A percentile compares a stretch with the other conserved stretches of the same genome.
Conservation (phyloP, 2,888 invertebrate genomes). For the Dynastes maya region DNA sequence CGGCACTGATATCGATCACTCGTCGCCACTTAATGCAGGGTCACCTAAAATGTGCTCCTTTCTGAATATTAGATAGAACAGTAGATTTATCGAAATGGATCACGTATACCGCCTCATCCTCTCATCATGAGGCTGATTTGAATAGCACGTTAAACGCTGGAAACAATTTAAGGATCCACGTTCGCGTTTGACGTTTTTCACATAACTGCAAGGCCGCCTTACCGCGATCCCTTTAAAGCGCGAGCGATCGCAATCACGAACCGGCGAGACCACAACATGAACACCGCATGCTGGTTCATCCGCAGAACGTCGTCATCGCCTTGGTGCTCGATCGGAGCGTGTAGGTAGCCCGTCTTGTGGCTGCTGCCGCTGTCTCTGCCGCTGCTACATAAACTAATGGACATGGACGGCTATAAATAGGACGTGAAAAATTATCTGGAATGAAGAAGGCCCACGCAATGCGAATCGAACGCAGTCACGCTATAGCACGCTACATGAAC, state of each 20-base stretch:
- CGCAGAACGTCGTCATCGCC: not conserved
- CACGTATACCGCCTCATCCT: not conserved
- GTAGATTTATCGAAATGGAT: not conserved
- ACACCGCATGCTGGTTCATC: no score
- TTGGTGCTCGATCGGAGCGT: not conserved
- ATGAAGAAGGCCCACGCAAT: conserved; percentile 34
- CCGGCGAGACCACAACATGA: not conserved
- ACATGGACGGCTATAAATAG: conserved; percentile 38
- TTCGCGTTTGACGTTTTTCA: not conserved
- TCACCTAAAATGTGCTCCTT: no score
- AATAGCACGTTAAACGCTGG: conserved; percentile 6
- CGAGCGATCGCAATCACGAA: conserved; percentile 1
- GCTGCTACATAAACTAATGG: conserved; percentile 40
- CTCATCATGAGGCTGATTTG: not conserved
- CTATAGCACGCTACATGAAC: not conserved
- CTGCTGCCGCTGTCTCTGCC: no score
- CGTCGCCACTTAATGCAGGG: no score
- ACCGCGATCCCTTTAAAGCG: not conserved
- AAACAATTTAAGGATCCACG: conserved; percentile 9
- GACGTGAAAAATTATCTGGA: conserved; percentile 43
- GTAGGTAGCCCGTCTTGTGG: conserved; percentile 18
- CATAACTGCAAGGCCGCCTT: not conserved
- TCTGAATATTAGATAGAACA: no score
- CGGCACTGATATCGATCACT: no score
- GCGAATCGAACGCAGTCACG: conserved; percentile 20